Evolutionary conservation across 2,113 vertebrate genomes (phyloP), one percentile per base, ranked within the genome.

Genomic region (Hippocampus barbouri): DNA sequence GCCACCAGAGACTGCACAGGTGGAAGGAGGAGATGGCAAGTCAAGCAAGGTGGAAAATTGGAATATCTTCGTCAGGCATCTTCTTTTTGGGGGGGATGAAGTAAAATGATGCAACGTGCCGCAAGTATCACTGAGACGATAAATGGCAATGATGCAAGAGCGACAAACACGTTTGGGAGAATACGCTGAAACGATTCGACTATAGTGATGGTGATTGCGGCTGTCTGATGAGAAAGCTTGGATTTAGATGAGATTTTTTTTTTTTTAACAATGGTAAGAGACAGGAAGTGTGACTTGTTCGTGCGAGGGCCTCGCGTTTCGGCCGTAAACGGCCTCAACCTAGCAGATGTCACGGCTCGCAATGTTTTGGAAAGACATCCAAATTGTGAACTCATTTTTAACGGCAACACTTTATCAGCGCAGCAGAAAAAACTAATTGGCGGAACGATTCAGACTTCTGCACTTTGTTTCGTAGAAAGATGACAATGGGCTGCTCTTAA

Each of bases 61-160:
- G 14, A 61, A 38, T 62, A 40, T 63, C 61, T 41, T 63, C 21
- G 64, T 75, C 21, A n/a, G 4, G 8, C 2, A 71, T n/a, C 7
- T 18, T 54, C 66, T 83, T 79, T 66, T 72, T 45, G 59, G 16
- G 18, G 12, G 12, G 11, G 6, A 3, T 62, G 60, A 69, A 59
- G 45, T 62, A 67, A 67, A 82, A 69, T 88, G 87, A 90, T 76
- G 85, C 75, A 90, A 89, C 53, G 9, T 34, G 69, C 77, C 40
- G 68, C 56, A 79, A 74, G 45, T 59, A 34, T 16, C 10, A 56
- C 68, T 49, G 7, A 67, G 66, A 66, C 9, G 15, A 56, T 56
- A 23, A 47, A 66, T 45, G 16, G 41, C 34, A 70, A 47, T 5
- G 16, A 53, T 41, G 30, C 12, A 20, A 71, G 51, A 15, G 30